Conservation (phyloP, 1,140 invertebrate genomes). For the Ditylenchus dipsaci region DNA sequence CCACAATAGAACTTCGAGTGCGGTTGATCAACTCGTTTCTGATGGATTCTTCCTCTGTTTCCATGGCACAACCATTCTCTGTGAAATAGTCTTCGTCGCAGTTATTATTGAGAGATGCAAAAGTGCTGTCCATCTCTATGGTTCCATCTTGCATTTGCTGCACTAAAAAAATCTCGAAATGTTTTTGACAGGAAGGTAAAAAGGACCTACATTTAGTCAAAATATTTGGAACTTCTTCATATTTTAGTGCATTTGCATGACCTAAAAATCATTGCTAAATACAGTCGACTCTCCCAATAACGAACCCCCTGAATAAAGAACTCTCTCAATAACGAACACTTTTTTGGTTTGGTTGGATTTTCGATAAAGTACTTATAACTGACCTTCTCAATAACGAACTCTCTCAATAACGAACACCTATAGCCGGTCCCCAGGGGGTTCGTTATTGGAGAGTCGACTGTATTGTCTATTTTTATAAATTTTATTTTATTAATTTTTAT, state of each 20-base stretch:
- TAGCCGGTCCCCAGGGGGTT: too few relatives aligned
- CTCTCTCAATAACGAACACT: too few relatives aligned
- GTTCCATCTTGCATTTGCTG: neutral
- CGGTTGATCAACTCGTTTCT: neutral
- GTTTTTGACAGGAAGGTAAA: neutral
- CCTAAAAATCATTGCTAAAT: too few relatives aligned
- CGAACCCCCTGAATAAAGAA: too few relatives aligned
- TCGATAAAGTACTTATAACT: too few relatives aligned
- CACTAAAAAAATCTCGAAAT: neutral
- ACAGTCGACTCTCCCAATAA: too few relatives aligned
- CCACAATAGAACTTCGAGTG: neutral
- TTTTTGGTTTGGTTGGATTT: too few relatives aligned
- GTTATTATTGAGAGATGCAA: neutral
- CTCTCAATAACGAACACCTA: too few relatives aligned
- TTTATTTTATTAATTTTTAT: too few relatives aligned
- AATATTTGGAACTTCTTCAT: neutral
- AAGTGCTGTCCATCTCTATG: neutral
- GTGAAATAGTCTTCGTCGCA: conserved; percentile 2
- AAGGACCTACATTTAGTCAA: neutral
- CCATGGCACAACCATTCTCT: neutral
- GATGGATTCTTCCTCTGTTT: neutral
- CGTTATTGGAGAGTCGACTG: too few relatives aligned
- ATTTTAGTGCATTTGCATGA: neutral
- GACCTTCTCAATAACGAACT: too few relatives aligned
- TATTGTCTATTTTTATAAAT: too few relatives aligned